Evolutionary conservation across 2,888 invertebrate species (phyloP).

Genomic region (Acleris holmiana): DNA sequence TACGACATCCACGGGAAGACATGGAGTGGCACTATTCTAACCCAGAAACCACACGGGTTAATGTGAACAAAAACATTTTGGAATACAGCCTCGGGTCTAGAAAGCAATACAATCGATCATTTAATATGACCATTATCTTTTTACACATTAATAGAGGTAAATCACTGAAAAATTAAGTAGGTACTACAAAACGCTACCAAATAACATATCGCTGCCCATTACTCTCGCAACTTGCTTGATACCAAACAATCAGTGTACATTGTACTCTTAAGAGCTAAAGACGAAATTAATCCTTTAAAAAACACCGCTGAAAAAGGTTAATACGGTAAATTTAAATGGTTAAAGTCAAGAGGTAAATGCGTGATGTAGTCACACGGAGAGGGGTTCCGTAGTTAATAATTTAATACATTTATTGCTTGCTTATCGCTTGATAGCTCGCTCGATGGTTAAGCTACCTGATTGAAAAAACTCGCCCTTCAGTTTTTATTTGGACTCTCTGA

Average conservation of each 20-base stretch:
- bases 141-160: background rate
- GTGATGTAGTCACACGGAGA: background rate
- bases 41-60: no score
- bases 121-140: background rate
- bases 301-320: conserved; percentile 50
- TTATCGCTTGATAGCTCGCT: no score
- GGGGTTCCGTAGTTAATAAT: conserved; percentile 1
- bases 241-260: conserved; percentile 34
- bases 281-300: conserved; percentile 39
- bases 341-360: conserved; percentile 14
- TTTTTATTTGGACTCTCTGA: no score
- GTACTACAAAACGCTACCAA: conserved; percentile 16
- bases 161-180: background rate
- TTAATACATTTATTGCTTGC: background rate
- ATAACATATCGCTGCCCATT: conserved; percentile 31
- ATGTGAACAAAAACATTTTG: no score
- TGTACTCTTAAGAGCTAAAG: conserved; percentile 34
- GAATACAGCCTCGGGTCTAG: no score
- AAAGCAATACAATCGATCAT: no score
- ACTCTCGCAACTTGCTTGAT: background rate
- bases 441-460: no score
- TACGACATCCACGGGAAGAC: no score
- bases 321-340: conserved; percentile 65
- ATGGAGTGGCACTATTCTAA: no score
- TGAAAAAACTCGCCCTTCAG: no score